phyloP scores from a whole-genome alignment of 1,140 invertebrate species.

The Leptestheria dahalacensis region DNA sequence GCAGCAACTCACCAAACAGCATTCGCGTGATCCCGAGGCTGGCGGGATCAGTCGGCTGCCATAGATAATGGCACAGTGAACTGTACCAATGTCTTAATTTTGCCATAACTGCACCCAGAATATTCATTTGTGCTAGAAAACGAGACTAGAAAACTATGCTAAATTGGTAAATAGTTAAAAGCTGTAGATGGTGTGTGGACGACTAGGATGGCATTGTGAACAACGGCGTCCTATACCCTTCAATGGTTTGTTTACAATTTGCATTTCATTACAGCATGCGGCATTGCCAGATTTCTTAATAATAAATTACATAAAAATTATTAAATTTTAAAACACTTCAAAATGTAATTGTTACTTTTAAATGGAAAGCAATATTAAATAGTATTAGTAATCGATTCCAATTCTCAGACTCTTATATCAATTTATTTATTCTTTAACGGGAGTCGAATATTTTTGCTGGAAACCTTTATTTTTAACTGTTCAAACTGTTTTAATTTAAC shows the following conservation, averaged over 20 bases:
- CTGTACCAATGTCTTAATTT: neutral
- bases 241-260: neutral
- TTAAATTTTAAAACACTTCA: neutral
- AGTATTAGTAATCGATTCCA: no score
- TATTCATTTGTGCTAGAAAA: neutral
- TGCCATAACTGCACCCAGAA: neutral
- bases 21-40: conserved; percentile 57
- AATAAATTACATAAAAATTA: no score
- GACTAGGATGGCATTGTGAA: no score
- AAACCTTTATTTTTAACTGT: no score
- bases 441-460: no score
- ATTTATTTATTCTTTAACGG: no score
- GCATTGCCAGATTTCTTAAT: neutral
- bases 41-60: conserved; percentile 52
- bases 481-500: no score
- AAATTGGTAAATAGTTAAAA: neutral
- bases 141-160: neutral
- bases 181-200: no score
- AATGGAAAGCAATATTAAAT: neutral
- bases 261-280: neutral
- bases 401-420: no score
- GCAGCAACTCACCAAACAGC: no score
- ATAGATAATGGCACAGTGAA: conserved; percentile 18
- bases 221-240: neutral
- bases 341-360: neutral